These are phyloP conservation scores for Barnardius zonarius DNA, from an alignment of 2,113 vertebrate genomes.

Conservation along the genomic window DNA sequence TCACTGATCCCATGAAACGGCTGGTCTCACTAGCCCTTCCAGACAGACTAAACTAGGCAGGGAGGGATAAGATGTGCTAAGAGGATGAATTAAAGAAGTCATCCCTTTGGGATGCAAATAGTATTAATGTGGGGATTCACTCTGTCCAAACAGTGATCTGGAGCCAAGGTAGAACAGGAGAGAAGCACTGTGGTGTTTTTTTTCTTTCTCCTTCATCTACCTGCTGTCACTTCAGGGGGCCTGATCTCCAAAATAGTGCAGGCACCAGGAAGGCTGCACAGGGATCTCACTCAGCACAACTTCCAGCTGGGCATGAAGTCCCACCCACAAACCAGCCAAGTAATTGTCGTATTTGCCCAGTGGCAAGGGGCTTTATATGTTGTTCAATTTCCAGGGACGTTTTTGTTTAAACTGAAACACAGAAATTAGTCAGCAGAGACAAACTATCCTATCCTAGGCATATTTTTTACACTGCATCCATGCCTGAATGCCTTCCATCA, in stretches of 20 bases:
- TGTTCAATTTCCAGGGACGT: neutral
- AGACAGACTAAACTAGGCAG: neutral
- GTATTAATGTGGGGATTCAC: neutral
- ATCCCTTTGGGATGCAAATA: conserved; percentile 20
- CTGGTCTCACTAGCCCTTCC: neutral
- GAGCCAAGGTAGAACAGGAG: neutral
- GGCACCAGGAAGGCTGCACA: neutral
- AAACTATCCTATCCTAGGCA: neutral
- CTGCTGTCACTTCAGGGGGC: neutral
- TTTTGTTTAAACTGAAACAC: neutral
- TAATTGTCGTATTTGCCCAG: neutral
- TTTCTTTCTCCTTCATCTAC: neutral
- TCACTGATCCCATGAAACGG: neutral
- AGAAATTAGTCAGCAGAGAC: neutral
- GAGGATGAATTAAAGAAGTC: conserved; percentile 15
- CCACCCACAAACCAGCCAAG: neutral
- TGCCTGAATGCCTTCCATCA: neutral
- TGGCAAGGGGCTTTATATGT: neutral
- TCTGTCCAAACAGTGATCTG: neutral
- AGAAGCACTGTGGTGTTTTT: neutral
- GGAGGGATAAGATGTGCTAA: neutral
- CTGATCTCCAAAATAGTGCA: neutral
- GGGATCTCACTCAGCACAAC: neutral
- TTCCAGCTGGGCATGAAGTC: neutral
- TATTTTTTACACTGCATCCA: neutral